Evolutionary conservation across 2,797 vertebrate genomes (phyloP), one percentile per base, ranked within the genome.

Genomic region (Heterohyrax brucei): DNA sequence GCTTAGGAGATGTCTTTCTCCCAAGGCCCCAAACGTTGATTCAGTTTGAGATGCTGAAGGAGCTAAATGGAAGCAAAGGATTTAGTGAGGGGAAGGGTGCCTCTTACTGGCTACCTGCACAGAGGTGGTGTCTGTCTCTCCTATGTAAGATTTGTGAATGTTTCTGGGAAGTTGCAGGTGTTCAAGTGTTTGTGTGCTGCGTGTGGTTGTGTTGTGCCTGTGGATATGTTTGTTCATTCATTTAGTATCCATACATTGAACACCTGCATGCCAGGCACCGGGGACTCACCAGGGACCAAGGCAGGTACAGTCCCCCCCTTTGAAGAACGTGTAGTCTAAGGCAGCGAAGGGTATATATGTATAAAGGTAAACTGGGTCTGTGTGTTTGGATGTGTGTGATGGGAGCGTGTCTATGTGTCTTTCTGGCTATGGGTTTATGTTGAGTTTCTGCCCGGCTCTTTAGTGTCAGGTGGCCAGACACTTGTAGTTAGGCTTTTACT

Each of bases 61-160:
- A 93, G 75, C 56, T 89, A 85, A 96, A 96, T 88, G 70, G 77
- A 97, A 92, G 90, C 28, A 89, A 56, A 96, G 93, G 95, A 87
- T 8, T 70, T 90, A 26, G 66, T 30, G 79, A 93, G 56, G 78
- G 33, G 66, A 75, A 96, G 61, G 16, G 10, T 95, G 12, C 81
- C 68, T 92, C 70, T 84, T 80, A 86, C 13, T 6, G n/a, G 72
- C 75, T 90, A 18, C 0, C 76, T 77, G 62, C 83, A 64, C 76
- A 75, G 66, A 76, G 46, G 24, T 78, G 39, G 26, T 82, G 3
- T 24, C 2, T 61, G 64, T 89, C 89, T 82, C 39, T 77, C 13
- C 21, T 68, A 19, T 61, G 6, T 26, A 75, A 44, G 56, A 39
- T 85, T 94, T 84, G 33, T 96, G 44, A 62, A 87, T 30, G 81